Evolutionary conservation across 2,888 invertebrate genomes (phyloP).

Genomic region (Limnephilus marmoratus): DNA sequence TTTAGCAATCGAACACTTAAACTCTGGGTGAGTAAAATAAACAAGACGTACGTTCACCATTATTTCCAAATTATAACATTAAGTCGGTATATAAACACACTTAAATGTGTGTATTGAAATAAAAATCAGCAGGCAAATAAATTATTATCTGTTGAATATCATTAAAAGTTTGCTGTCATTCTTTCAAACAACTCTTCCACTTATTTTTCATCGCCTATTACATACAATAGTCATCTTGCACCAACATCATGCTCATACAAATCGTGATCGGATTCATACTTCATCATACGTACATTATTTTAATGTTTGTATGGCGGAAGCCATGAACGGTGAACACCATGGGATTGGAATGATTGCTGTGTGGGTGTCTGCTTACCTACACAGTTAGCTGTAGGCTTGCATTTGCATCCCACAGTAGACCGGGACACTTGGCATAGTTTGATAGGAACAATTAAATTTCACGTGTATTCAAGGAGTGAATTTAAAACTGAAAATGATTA

Average conservation of each 20-base stretch:
- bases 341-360: neutral
- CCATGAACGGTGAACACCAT: neutral
- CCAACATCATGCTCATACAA: neutral
- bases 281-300: neutral
- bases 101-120: no score
- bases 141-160: no score
- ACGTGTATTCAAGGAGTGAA: neutral
- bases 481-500: neutral
- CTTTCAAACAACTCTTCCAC: neutral
- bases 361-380: neutral
- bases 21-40: no score
- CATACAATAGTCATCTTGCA: neutral
- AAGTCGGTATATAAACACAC: no score
- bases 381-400: neutral
- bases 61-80: no score
- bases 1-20: no score
- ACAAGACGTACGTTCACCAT: no score
- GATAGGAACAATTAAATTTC: neutral
- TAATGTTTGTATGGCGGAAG: neutral
- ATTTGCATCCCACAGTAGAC: neutral
- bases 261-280: conserved; percentile 2
- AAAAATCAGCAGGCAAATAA: no score
- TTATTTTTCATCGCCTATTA: neutral
- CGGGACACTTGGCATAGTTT: neutral
- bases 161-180: no score